These are phyloP conservation scores for Phycodurus eques DNA, from an alignment of 2,113 vertebrate species.

Conservation along the genomic window DNA sequence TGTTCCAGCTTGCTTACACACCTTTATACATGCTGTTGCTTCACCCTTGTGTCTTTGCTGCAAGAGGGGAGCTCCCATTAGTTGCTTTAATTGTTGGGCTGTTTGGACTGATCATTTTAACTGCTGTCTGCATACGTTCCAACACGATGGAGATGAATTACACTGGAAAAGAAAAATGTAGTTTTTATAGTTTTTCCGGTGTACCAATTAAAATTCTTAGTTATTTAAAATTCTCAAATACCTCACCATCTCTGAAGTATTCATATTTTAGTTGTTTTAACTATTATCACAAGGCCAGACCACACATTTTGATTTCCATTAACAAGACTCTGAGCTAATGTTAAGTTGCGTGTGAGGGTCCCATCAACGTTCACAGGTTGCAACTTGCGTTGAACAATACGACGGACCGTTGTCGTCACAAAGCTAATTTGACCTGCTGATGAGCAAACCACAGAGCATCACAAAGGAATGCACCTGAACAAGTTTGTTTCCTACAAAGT, in stretches of 20 bases:
- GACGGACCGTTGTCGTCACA: conserved; percentile 22
- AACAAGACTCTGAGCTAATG: conserved; percentile 5
- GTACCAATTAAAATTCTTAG: not conserved
- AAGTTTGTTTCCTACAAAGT: not conserved
- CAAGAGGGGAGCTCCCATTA: conserved; percentile 13
- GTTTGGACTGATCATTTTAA: conserved; percentile 27
- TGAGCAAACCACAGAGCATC: conserved; percentile 20
- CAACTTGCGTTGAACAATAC: not conserved
- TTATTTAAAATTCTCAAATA: not conserved
- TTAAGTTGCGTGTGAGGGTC: not conserved
- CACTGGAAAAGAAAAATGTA: conserved; percentile 27
- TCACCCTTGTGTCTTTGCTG: conserved; percentile 47
- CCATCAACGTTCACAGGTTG: not conserved
- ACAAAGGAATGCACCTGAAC: conserved; percentile 12
- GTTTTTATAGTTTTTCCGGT: not conserved
- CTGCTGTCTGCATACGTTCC: conserved; percentile 14
- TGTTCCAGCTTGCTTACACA: conserved; percentile 34
- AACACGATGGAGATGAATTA: not conserved
- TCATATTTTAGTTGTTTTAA: not conserved
- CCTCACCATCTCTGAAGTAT: not conserved
- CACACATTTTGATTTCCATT: not conserved
- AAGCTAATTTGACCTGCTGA: conserved; percentile 45
- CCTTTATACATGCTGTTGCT: conserved; percentile 43
- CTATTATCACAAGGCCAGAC: conserved; percentile 8
- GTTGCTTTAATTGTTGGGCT: conserved; percentile 17